Evolutionary conservation across 1,140 invertebrate species (phyloP).

Genomic region (Plectus sambesii): DNA sequence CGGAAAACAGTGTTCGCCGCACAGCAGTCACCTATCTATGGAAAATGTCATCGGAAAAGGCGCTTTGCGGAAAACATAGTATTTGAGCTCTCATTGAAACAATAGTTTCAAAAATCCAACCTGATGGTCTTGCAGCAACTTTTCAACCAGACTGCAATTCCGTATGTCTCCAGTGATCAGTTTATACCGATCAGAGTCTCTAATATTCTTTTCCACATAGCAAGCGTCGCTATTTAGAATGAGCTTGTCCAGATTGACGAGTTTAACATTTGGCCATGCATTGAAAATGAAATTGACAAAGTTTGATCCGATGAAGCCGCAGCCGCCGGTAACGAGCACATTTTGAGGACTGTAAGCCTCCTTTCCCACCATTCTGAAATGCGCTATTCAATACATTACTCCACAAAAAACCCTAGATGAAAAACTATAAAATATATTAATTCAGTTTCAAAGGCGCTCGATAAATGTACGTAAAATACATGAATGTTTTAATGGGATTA

Average conservation of each 20-base stretch:
- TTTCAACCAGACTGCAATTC: slow-evolving; percentile 26
- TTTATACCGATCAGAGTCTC: slow-evolving; percentile 34
- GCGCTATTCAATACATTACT: too few species aligned
- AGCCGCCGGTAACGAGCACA: slow-evolving; percentile 42
- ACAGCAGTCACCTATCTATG: too few species aligned
- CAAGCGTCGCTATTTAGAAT: slow-evolving; percentile 42
- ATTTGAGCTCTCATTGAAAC: too few species aligned
- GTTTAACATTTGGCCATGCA: slow-evolving; percentile 28
- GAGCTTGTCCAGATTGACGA: slow-evolving; percentile 44
- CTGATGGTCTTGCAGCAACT: slow-evolving; percentile 27
- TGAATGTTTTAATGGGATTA: too few species aligned
- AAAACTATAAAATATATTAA: too few species aligned
- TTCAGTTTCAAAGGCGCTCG: too few species aligned
- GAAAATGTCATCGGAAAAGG: too few species aligned
- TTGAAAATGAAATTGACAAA: slow-evolving; percentile 37
- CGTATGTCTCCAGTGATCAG: slow-evolving; percentile 36
- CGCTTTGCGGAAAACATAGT: too few species aligned
- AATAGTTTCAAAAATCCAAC: slow-evolving; percentile 12
- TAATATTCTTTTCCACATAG: slow-evolving; percentile 33
- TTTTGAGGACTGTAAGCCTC: slow-evolving; percentile 33
- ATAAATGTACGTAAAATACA: too few species aligned
- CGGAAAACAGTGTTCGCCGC: too few species aligned
- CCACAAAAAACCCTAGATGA: too few species aligned
- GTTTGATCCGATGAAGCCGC: slow-evolving; percentile 44
- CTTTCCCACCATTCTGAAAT: too few species aligned